phyloP scores from a whole-genome alignment of 2,797 vertebrate genomes.

The Leucoraja ocellata region DNA sequence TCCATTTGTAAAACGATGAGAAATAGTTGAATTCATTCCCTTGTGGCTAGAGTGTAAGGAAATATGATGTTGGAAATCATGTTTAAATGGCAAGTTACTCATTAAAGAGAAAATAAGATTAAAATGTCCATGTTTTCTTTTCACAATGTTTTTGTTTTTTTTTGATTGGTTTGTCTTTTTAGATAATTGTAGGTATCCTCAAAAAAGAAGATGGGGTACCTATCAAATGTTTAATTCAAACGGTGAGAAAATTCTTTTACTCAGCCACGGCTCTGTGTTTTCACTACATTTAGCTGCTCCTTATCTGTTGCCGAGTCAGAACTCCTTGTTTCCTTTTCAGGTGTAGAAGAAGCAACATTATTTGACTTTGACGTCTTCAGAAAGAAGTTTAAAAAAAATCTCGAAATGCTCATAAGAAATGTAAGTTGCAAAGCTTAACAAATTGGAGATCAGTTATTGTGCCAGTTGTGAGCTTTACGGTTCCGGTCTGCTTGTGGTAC shows the following conservation, averaged over 20 bases:
- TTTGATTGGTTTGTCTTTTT: slow-evolving; percentile 30
- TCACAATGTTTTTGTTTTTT: not conserved
- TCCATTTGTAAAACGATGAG: not conserved
- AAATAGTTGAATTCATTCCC: not conserved
- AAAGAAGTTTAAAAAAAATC: slow-evolving; percentile 65
- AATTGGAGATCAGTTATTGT: no score
- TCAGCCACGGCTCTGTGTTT: not conserved
- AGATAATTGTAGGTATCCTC: slow-evolving; percentile 70
- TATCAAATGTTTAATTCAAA: slow-evolving; percentile 65
- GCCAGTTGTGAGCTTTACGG: no score
- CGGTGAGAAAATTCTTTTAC: slow-evolving; percentile 56
- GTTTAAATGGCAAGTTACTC: not conserved
- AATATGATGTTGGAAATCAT: not conserved
- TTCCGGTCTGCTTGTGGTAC: no score
- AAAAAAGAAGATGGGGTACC: slow-evolving; percentile 72
- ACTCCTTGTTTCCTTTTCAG: not conserved
- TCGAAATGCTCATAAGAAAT: slow-evolving; percentile 68
- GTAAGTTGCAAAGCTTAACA: slow-evolving; percentile 60
- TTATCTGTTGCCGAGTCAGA: not conserved
- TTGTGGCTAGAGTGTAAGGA: not conserved
- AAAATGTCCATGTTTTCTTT: not conserved
- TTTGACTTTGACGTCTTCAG: slow-evolving; percentile 71
- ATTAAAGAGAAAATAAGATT: not conserved
- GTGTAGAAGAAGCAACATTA: slow-evolving; percentile 57
- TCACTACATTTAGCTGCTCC: not conserved